Percentiles rank a stretch among this genome's conserved stretches.
Conservation (phyloP, 2,888 invertebrate species). For the Chymomyza caudatula region DNA sequence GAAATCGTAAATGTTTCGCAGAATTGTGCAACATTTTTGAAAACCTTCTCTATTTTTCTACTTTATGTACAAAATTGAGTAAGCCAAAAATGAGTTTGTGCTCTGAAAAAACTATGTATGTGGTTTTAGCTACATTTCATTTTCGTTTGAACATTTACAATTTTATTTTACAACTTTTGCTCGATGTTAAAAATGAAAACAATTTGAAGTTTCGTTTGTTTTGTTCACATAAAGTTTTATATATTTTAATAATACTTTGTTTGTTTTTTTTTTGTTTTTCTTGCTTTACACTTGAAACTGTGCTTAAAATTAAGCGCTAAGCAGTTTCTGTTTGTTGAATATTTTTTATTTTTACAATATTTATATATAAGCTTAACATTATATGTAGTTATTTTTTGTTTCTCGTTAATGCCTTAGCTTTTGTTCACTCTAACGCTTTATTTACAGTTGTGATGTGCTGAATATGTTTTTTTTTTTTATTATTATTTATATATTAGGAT, state of each 20-base stretch:
- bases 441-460: conserved; percentile 34
- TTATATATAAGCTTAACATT: conserved; percentile 36
- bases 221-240: conserved; percentile 38
- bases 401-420: conserved; percentile 9
- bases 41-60: background rate
- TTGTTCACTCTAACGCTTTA: conserved; percentile 24
- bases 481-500: conserved; percentile 23
- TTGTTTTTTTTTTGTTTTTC: conserved; percentile 31
- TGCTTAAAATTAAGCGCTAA: conserved; percentile 44
- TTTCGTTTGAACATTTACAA: background rate
- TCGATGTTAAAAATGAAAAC: background rate
- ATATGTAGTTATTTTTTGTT: conserved; percentile 13
- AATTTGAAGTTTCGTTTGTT: conserved; percentile 1
- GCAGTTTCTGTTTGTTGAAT: conserved; percentile 21
- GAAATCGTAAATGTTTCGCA: background rate
- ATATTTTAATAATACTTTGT: conserved; percentile 67
- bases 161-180: background rate
- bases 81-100: conserved; percentile 10
- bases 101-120: conserved; percentile 1
- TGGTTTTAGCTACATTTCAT: background rate
- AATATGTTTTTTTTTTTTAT: background rate
- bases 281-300: conserved; percentile 47
- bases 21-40: background rate
- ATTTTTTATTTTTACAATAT: conserved; percentile 38
- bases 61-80: background rate